Evolutionary conservation across 2,888 invertebrate species (phyloP).

Genomic region (Epistrophella euchroma): DNA sequence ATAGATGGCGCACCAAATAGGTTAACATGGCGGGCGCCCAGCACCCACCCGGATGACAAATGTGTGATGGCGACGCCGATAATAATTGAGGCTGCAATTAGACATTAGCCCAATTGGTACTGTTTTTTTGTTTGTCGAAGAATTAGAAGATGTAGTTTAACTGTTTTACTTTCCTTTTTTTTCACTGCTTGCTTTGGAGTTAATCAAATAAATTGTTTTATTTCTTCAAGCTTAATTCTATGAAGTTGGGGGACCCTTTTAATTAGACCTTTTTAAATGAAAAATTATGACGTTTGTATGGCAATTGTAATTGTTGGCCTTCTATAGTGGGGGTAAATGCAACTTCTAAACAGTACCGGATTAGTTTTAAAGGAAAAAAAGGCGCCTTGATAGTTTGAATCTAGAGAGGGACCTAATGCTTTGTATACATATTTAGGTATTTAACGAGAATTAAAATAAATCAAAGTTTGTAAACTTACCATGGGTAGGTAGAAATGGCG

Average conservation of each 20-base stretch:
- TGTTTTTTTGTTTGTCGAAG: background rate
- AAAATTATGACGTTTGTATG: constrained; percentile 49
- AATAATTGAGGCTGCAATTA: constrained; percentile 73
- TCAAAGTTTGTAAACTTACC: no score
- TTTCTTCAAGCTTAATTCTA: background rate
- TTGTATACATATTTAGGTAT: no score
- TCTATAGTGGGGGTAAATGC: constrained; percentile 1
- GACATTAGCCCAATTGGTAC: constrained; percentile 65
- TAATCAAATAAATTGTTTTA: constrained; percentile 68
- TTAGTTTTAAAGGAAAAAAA: no score
- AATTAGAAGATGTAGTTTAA: constrained; percentile 1
- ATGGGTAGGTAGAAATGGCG: no score
- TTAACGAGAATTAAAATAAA: no score
- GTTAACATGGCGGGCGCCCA: constrained; percentile 35
- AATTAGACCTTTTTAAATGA: constrained; percentile 65
- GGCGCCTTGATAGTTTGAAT: no score
- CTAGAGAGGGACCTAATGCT: no score
- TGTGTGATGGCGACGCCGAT: constrained; percentile 72
- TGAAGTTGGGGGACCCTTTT: constrained; percentile 40
- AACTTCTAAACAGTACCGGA: no score
- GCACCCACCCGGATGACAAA: constrained; percentile 59
- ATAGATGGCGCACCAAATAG: constrained; percentile 57
- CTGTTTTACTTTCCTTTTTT: constrained; percentile 25
- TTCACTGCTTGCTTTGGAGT: constrained; percentile 51
- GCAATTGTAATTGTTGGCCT: constrained; percentile 19